A percentile compares a stretch with the other conserved stretches of the same genome.
Conservation (phyloP, 2,113 vertebrate genomes). For the Columba livia region DNA sequence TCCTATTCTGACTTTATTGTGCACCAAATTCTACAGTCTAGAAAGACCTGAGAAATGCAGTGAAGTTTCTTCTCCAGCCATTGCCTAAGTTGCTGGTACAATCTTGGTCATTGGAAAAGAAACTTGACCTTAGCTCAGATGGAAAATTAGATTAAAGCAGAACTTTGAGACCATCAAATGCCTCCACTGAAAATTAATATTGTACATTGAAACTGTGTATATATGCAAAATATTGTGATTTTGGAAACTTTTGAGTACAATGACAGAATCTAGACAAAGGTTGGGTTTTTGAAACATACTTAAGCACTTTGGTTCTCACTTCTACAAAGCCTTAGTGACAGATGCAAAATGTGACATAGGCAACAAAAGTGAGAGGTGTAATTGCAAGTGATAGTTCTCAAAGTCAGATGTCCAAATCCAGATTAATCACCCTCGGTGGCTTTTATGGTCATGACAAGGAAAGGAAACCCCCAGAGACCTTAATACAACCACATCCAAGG, state of each 20-base stretch:
- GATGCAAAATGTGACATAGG: neutral
- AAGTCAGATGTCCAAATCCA: neutral
- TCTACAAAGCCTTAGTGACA: neutral
- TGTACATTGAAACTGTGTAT: neutral
- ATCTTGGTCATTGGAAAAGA: neutral
- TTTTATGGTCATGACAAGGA: neutral
- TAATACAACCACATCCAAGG: neutral
- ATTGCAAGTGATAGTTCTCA: neutral
- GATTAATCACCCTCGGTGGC: neutral
- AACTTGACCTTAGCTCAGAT: neutral
- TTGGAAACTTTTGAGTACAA: neutral
- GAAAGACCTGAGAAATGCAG: neutral
- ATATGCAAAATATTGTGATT: neutral
- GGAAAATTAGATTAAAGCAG: neutral
- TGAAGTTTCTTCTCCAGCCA: neutral
- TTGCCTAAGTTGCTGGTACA: neutral
- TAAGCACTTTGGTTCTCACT: neutral
- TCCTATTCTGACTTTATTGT: neutral
- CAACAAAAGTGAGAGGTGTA: neutral
- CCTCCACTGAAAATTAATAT: neutral
- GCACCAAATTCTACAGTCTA: neutral
- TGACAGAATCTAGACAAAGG: neutral
- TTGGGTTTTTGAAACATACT: neutral
- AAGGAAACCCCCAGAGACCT: neutral
- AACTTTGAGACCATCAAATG: neutral